Evolutionary conservation across 2,113 vertebrate genomes (phyloP), one percentile per base, ranked within the genome.

Genomic region (Brachypodius melanocephalos): DNA sequence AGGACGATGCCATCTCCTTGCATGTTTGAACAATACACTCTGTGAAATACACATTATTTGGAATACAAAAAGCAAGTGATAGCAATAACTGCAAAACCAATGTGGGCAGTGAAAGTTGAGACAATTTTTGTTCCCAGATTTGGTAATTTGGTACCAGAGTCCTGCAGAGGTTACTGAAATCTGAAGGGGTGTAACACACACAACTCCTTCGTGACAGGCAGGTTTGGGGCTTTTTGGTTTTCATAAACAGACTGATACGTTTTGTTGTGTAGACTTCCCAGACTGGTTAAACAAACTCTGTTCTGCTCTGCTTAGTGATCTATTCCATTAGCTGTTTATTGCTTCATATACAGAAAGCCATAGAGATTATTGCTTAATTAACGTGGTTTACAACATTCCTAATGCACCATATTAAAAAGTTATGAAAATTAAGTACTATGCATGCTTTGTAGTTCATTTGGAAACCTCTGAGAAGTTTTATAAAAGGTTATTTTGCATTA

Each of bases 291-390:
- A 96, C 92, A 90, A 91, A 92, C 92, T 96, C 94, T 81, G 26
- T 81, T 95, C 93, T 94, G 90, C 85, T 97, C 89, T 95, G 86
- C 96, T 68, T 97, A 95, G 95, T 97, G 97, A 97, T 97, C 96
- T 97, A 90, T 88, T 95, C 89, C 68, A 94, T 91, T 91, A 97
- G 78, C 92, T 14, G 5, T 97, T 96, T 97, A 97, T 95, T 94
- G 90, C 94, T 98, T 97, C 93, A 95, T 89, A 96, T 96, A 94
- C 34, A 97, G 92, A 96, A 94, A 97, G 95, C 93, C 75, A 97
- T 51, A 96, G 96, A 98, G 97, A 97, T 97, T 97, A 97, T 93
- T 85, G 74, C 93, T 97, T 98, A 98, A 98, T 98, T 98, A 98
- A 97, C 96, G 92, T 87, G 92, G 95, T 97, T 98, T 98, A 97